Evolutionary conservation across 2,888 invertebrate species (phyloP).

Genomic region (Acrobasis suavella): DNA sequence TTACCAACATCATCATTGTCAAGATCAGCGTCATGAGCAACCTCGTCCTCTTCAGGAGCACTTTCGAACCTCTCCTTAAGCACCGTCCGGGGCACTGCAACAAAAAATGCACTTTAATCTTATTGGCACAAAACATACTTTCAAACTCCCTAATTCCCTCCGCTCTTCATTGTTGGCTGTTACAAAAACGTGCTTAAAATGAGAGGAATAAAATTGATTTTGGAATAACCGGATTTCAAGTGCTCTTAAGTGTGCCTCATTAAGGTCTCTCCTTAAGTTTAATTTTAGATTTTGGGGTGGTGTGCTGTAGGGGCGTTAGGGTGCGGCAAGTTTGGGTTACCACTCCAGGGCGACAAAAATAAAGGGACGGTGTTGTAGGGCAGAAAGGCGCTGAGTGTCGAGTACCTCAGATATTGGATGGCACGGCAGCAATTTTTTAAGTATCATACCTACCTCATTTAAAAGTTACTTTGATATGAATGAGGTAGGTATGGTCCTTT

Average conservation of each 20-base stretch:
- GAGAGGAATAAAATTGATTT: constrained; percentile 11
- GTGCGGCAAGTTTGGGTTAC: neutral
- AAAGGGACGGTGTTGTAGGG: too few species aligned
- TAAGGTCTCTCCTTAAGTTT: constrained; percentile 40
- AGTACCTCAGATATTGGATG: too few species aligned
- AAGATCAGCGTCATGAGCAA: constrained; percentile 78
- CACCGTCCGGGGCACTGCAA: constrained; percentile 91
- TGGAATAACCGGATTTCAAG: constrained; percentile 32
- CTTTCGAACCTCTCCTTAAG: constrained; percentile 92
- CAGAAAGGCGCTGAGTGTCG: too few species aligned
- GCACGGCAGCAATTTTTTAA: too few species aligned
- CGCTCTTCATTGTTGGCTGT: neutral
- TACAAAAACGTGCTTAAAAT: constrained; percentile 10
- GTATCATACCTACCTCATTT: too few species aligned
- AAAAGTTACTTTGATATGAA: too few species aligned
- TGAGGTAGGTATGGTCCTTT: too few species aligned
- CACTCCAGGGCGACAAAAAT: neutral
- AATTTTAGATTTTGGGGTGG: constrained; percentile 70
- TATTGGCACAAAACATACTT: constrained; percentile 38
- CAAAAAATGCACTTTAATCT: constrained; percentile 51
- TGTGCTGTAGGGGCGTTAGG: constrained; percentile 48
- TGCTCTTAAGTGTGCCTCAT: constrained; percentile 45
- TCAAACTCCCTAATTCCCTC: constrained; percentile 10
- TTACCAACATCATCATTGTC: constrained; percentile 80
- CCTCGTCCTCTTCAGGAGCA: constrained; percentile 89